These are phyloP conservation scores for Lepidochrysops patricia DNA, from an alignment of 2,888 invertebrate genomes.

Conservation along the genomic window DNA sequence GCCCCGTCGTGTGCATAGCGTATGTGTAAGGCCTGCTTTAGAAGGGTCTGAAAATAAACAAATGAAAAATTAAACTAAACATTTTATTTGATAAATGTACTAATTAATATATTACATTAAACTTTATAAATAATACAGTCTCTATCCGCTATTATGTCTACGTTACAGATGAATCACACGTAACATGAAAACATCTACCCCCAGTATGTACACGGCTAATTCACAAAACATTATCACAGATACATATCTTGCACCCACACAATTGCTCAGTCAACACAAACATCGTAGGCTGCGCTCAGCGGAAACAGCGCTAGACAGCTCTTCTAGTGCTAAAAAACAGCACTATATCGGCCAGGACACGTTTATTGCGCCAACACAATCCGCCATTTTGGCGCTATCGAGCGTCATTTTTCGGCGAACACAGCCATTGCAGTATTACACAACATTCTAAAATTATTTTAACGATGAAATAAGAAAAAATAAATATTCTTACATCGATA, in stretches of 20 bases:
- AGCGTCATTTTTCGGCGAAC: too few species aligned
- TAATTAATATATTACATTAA: conserved; percentile 8
- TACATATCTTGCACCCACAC: conserved; percentile 48
- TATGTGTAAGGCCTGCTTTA: background rate
- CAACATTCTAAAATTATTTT: background rate
- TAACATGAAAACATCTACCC: conserved; percentile 25
- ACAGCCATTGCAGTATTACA: background rate
- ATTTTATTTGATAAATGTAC: conserved; percentile 8
- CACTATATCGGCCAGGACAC: too few species aligned
- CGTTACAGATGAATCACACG: conserved; percentile 4
- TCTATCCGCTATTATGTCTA: conserved; percentile 9
- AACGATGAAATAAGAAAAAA: background rate
- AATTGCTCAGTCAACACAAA: background rate
- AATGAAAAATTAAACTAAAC: background rate
- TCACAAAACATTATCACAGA: conserved; percentile 63
- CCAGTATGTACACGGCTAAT: conserved; percentile 37
- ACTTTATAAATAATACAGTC: conserved; percentile 13
- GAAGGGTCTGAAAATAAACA: background rate
- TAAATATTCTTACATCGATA: background rate
- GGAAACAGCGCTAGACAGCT: too few species aligned
- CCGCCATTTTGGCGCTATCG: too few species aligned
- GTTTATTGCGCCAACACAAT: too few species aligned
- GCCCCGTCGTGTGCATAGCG: too few species aligned
- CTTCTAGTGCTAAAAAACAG: too few species aligned
- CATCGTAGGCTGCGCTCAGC: too few species aligned